phyloP scores from a whole-genome alignment of 2,888 invertebrate genomes.

The Clunio marinus region DNA sequence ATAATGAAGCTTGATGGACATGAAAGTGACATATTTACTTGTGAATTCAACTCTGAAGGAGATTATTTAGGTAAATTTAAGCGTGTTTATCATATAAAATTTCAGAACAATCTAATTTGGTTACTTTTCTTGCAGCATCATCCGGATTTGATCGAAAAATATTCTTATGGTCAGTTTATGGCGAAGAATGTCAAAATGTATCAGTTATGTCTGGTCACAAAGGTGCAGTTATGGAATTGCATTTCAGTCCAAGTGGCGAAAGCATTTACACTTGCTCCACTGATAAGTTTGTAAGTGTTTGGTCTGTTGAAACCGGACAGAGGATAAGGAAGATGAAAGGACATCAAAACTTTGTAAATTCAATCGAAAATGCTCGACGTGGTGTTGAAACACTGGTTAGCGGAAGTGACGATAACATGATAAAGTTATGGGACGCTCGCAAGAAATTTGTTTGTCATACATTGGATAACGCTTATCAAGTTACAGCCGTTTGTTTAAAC shows the following conservation, averaged over 20 bases:
- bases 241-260: constrained; percentile 80
- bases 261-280: constrained; percentile 87
- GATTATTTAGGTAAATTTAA: constrained; percentile 60
- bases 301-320: constrained; percentile 88
- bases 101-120: no score
- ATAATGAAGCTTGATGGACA: constrained; percentile 97
- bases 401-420: constrained; percentile 91
- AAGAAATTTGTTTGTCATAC: constrained; percentile 74
- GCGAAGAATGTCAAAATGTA: constrained; percentile 83
- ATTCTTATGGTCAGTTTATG: constrained; percentile 95
- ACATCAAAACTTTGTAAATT: constrained; percentile 71
- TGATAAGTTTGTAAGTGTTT: constrained; percentile 90
- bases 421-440: constrained; percentile 89
- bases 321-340: constrained; percentile 88
- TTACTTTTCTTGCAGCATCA: constrained; percentile 59
- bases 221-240: constrained; percentile 91
- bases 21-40: constrained; percentile 90
- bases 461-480: constrained; percentile 68
- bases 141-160: constrained; percentile 94
- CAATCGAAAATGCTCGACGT: constrained; percentile 64
- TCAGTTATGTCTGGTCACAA: constrained; percentile 90
- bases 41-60: constrained; percentile 95
- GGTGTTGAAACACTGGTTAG: constrained; percentile 89
- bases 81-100: neutral
- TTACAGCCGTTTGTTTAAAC: constrained; percentile 87